These are phyloP conservation scores for Meleagris gallopavo DNA, from an alignment of 2,113 vertebrate species.

Conservation along the genomic window DNA sequence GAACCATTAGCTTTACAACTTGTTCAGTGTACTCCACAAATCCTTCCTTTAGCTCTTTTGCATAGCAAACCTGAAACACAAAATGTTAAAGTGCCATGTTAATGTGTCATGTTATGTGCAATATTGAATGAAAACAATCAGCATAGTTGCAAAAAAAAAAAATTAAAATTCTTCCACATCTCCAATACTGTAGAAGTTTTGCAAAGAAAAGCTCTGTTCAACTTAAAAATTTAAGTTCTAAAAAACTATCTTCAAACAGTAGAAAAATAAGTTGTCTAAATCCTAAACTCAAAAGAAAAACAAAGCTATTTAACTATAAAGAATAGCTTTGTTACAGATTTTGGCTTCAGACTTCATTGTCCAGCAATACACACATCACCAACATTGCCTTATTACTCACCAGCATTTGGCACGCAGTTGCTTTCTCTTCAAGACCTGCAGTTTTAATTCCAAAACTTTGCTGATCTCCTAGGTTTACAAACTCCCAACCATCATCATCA, in stretches of 20 bases:
- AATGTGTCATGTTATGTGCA: too few species aligned
- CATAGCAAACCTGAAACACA: constrained; percentile 92
- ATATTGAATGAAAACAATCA: neutral
- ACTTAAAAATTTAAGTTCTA: neutral
- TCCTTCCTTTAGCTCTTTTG: constrained; percentile 97
- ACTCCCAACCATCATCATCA: constrained; percentile 98
- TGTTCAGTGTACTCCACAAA: constrained; percentile 98
- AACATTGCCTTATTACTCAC: constrained; percentile 73
- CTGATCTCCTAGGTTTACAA: constrained; percentile 97
- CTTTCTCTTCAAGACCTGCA: constrained; percentile 97
- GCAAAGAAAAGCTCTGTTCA: neutral
- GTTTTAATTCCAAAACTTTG: constrained; percentile 99
- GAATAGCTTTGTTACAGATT: neutral
- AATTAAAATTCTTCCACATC: neutral
- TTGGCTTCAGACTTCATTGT: neutral
- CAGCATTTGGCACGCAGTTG: constrained; percentile 99
- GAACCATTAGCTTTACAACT: constrained; percentile 99
- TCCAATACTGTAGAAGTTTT: neutral
- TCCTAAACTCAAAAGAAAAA: neutral
- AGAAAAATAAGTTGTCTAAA: rapidly evolving
- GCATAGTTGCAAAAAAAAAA: neutral
- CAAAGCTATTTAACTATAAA: neutral
- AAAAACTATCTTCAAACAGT: neutral
- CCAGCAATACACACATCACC: neutral
- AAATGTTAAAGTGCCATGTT: neutral